Conservation (phyloP, 2,113 vertebrate genomes). For the Coregonus clupeaformis region DNA sequence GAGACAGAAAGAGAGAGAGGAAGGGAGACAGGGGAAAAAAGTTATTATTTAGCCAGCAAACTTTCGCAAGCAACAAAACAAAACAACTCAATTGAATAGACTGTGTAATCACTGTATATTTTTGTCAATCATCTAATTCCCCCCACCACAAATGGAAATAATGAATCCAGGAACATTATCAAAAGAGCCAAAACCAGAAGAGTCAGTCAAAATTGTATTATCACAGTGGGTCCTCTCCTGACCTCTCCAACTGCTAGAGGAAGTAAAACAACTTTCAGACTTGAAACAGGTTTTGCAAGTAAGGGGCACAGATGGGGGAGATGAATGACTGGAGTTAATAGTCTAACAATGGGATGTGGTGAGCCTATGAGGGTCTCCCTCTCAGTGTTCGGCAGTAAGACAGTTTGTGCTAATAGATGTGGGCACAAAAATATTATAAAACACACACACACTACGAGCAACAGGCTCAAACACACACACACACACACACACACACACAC, state of each 20-base stretch:
- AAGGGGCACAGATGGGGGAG: constrained; percentile 64
- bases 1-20: constrained; percentile 36
- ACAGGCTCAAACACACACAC: too few species aligned
- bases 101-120: neutral
- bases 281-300: constrained; percentile 62
- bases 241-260: constrained; percentile 30
- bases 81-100: neutral
- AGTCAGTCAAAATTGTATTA: constrained; percentile 45
- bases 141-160: constrained; percentile 1
- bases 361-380: constrained; percentile 35
- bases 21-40: constrained; percentile 22
- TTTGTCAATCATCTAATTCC: neutral
- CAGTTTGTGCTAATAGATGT: constrained; percentile 32
- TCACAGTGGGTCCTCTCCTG: constrained; percentile 20
- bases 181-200: constrained; percentile 22
- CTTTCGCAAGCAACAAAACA: neutral
- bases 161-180: constrained; percentile 14
- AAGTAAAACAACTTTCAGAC: constrained; percentile 52
- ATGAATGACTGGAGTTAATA: constrained; percentile 59
- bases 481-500: too few species aligned
- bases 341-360: constrained; percentile 33
- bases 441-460: too few species aligned
- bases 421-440: neutral
- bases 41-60: constrained; percentile 20
- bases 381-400: constrained; percentile 30